These are phyloP conservation scores for Leucania comma DNA, from an alignment of 2,888 invertebrate genomes.

Conservation along the genomic window DNA sequence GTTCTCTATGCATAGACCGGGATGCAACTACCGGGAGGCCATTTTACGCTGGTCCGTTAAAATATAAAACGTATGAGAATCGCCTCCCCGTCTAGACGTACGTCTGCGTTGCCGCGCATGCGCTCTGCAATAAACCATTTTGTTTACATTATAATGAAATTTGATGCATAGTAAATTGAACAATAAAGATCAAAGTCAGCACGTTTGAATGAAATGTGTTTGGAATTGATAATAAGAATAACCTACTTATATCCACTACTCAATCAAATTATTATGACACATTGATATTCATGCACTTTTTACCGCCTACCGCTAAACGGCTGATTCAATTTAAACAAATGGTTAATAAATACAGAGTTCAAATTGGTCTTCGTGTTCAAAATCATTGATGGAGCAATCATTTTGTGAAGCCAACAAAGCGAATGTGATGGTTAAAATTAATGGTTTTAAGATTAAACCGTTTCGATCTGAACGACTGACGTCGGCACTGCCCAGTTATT, in stretches of 20 bases:
- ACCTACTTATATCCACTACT: constrained; percentile 24
- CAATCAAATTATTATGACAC: constrained; percentile 54
- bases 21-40: constrained; percentile 59
- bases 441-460: constrained; percentile 56
- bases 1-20: constrained; percentile 39
- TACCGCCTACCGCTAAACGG: constrained; percentile 37
- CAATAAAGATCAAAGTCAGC: constrained; percentile 54
- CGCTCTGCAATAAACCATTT: constrained; percentile 67
- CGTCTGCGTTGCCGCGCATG: constrained; percentile 80
- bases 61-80: constrained; percentile 66
- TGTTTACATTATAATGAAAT: constrained; percentile 64
- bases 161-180: constrained; percentile 60
- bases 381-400: constrained; percentile 30
- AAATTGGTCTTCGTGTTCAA: constrained; percentile 40
- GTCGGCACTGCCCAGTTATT: constrained; percentile 55
- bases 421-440: constrained; percentile 46
- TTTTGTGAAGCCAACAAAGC: constrained; percentile 43
- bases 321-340: constrained; percentile 51
- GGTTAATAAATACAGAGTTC: constrained; percentile 44
- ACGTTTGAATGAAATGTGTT: constrained; percentile 51
- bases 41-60: constrained; percentile 63
- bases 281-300: constrained; percentile 50
- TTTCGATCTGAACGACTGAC: constrained; percentile 49
- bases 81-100: constrained; percentile 83
- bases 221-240: constrained; percentile 38